Percentiles rank a stretch among this genome's conserved stretches.
These are phyloP conservation scores for Endomychus coccineus DNA, from an alignment of 2,888 invertebrate species.

Conservation along the genomic window DNA sequence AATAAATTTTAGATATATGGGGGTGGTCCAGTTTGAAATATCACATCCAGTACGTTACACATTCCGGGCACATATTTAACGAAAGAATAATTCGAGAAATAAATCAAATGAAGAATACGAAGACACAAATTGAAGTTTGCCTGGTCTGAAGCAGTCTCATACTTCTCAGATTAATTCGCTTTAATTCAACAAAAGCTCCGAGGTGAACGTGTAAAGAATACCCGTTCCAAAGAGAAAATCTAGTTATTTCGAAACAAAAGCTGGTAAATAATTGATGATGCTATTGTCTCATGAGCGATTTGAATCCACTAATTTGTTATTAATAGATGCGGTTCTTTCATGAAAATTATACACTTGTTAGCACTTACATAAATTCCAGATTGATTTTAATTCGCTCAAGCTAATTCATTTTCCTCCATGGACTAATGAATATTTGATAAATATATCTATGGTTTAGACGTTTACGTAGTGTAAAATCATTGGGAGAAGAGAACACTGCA, in stretches of 20 bases:
- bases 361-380: no score
- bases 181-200: slow-evolving; percentile 36
- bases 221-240: slow-evolving; percentile 29
- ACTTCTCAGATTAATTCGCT: slow-evolving; percentile 34
- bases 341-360: slow-evolving; percentile 28
- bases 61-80: background rate
- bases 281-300: slow-evolving; percentile 30
- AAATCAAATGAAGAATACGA: slow-evolving; percentile 25
- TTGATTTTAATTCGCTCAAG: no score
- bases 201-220: slow-evolving; percentile 34
- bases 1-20: no score
- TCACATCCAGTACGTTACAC: no score
- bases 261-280: slow-evolving; percentile 38
- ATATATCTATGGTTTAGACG: no score
- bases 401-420: no score
- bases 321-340: slow-evolving; percentile 30
- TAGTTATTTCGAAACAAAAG: slow-evolving; percentile 38
- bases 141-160: slow-evolving; percentile 12
- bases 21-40: no score
- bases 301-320: slow-evolving; percentile 35
- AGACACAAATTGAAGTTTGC: slow-evolving; percentile 26
- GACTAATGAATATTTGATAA: no score
- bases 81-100: slow-evolving; percentile 25
- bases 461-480: no score
- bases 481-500: no score